Percentiles rank a stretch among this genome's conserved stretches.
Conservation (phyloP, 2,113 vertebrate species). For the Tautogolabrus adspersus region DNA sequence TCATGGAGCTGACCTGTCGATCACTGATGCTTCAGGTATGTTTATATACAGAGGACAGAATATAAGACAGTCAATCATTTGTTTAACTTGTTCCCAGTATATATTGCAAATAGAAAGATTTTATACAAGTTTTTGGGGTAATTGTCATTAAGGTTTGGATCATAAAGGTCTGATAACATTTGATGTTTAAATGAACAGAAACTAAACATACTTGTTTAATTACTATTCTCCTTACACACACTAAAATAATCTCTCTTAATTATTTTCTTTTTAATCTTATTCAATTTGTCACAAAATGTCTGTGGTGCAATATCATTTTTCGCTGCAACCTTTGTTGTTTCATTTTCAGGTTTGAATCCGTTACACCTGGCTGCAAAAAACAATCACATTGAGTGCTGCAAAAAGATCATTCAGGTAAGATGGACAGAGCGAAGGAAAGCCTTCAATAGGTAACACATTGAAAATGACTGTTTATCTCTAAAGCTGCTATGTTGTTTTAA, state of each 20-base stretch:
- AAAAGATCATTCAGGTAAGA: conserved; percentile 93
- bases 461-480: no score
- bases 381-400: conserved; percentile 90
- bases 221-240: no score
- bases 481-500: no score
- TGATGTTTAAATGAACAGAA: no score
- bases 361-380: conserved; percentile 95
- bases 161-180: background rate
- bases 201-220: no score
- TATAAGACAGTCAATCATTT: background rate
- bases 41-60: background rate
- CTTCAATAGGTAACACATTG: no score
- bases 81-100: no score
- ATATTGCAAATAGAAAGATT: no score
- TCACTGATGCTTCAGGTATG: conserved; percentile 90
- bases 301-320: background rate
- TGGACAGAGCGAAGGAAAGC: no score
- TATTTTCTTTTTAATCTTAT: background rate
- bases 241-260: background rate
- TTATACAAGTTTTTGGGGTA: no score
- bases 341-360: conserved; percentile 87
- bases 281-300: background rate
- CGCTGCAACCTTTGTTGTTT: background rate
- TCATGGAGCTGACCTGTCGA: conserved; percentile 90
- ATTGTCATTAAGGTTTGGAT: no score